These are phyloP conservation scores for Drosophila ezoana DNA, from an alignment of 2,888 invertebrate species.

Conservation along the genomic window DNA sequence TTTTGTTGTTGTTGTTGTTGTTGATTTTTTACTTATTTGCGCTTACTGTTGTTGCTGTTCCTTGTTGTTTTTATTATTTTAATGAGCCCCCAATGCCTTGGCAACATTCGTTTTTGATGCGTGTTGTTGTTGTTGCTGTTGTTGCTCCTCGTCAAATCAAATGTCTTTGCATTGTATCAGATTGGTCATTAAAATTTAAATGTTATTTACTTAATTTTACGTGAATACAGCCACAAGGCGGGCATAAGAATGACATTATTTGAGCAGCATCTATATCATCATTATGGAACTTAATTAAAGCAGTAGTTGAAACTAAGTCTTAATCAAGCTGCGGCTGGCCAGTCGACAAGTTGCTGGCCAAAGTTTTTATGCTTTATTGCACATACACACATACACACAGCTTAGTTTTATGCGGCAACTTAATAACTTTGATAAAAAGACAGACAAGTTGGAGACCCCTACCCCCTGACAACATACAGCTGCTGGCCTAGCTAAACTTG, in stretches of 20 bases:
- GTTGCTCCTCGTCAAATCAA: slow-evolving; percentile 7
- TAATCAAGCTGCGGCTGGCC: slow-evolving; percentile 40
- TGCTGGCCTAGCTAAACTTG: not conserved
- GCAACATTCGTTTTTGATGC: slow-evolving; percentile 22
- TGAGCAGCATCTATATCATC: slow-evolving; percentile 14
- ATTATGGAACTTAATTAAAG: slow-evolving; percentile 11
- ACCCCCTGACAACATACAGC: not conserved
- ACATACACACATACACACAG: slow-evolving; percentile 18
- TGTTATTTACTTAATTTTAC: slow-evolving; percentile 18
- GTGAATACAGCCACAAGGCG: not conserved
- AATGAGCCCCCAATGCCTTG: slow-evolving; percentile 43
- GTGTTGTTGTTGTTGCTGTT: not conserved
- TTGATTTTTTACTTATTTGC: not conserved
- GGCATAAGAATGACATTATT: slow-evolving; percentile 24
- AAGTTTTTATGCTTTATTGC: slow-evolving; percentile 56
- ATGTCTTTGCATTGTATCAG: slow-evolving; percentile 17
- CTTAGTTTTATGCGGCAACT: slow-evolving; percentile 46
- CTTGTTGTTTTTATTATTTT: slow-evolving; percentile 31
- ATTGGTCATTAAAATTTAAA: slow-evolving; percentile 34
- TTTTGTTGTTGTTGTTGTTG: not conserved
- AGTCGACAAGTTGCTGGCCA: slow-evolving; percentile 24
- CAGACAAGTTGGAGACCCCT: slow-evolving; percentile 11
- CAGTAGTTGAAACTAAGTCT: slow-evolving; percentile 21
- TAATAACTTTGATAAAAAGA: slow-evolving; percentile 60
- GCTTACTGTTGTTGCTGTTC: not conserved